These are phyloP conservation scores for Drosophila anomelani DNA, from an alignment of 2,888 invertebrate species.

Conservation along the genomic window DNA sequence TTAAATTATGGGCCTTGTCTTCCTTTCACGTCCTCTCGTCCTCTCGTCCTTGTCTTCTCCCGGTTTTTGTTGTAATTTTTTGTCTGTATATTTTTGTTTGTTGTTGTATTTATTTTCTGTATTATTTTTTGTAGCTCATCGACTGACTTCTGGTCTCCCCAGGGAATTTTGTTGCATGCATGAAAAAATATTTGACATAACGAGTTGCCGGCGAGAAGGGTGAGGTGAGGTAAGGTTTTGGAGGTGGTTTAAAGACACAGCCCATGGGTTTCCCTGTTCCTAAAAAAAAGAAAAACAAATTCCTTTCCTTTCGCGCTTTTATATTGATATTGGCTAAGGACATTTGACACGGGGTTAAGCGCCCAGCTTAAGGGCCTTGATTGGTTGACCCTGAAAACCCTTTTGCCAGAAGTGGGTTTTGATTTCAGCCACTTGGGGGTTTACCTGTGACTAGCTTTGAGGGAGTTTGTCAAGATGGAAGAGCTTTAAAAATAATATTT, in stretches of 20 bases:
- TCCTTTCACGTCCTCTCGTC: slow-evolving; percentile 8
- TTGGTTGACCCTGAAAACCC: slow-evolving; percentile 21
- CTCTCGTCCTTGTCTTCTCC: slow-evolving; percentile 1
- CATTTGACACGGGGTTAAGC: slow-evolving; percentile 40
- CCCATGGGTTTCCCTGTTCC: neutral
- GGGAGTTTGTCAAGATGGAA: neutral
- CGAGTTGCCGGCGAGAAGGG: neutral
- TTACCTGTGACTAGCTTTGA: slow-evolving; percentile 9
- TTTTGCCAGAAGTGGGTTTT: slow-evolving; percentile 1
- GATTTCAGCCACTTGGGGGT: neutral
- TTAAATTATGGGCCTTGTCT: slow-evolving; percentile 77
- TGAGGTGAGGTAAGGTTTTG: neutral
- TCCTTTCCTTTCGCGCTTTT: slow-evolving; percentile 1
- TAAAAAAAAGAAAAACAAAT: neutral
- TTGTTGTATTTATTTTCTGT: slow-evolving; percentile 14
- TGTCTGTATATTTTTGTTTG: neutral
- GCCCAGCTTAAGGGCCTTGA: slow-evolving; percentile 9
- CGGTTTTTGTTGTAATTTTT: slow-evolving; percentile 7
- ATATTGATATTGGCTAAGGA: slow-evolving; percentile 53
- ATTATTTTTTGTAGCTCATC: slow-evolving; percentile 33
- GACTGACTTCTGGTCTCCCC: slow-evolving; percentile 66
- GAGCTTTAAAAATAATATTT: neutral
- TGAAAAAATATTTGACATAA: slow-evolving; percentile 54
- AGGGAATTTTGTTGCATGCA: slow-evolving; percentile 74
- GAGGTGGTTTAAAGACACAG: slow-evolving; percentile 8